Percentiles rank a stretch among this genome's conserved stretches.
These are phyloP conservation scores for Colletes latitarsis DNA, from an alignment of 1,140 invertebrate species.

Conservation along the genomic window DNA sequence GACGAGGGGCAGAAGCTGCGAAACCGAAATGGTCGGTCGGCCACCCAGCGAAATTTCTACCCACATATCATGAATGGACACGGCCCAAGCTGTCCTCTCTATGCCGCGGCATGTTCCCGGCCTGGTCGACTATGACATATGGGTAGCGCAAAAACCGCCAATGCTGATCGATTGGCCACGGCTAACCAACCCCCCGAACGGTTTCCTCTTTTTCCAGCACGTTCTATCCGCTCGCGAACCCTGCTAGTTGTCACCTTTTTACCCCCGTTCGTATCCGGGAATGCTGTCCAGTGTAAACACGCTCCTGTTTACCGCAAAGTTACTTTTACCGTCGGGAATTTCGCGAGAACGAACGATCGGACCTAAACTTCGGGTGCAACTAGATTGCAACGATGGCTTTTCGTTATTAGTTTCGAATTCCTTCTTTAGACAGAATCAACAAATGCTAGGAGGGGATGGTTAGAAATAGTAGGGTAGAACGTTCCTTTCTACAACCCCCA, in stretches of 20 bases:
- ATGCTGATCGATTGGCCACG: conserved; percentile 80
- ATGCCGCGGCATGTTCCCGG: conserved; percentile 77
- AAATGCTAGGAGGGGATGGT: too few species aligned
- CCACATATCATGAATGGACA: conserved; percentile 74
- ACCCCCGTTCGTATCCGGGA: conserved; percentile 2
- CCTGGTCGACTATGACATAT: conserved; percentile 76
- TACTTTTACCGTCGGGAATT: too few species aligned
- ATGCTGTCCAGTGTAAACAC: conserved; percentile 47
- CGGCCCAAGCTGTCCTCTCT: conserved; percentile 73
- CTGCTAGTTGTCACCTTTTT: conserved; percentile 36
- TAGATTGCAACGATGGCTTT: too few species aligned
- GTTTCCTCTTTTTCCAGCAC: conserved; percentile 54
- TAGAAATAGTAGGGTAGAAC: too few species aligned
- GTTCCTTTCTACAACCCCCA: too few species aligned
- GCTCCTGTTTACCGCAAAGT: conserved; percentile 6
- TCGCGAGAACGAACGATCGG: too few species aligned
- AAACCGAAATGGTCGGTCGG: conserved; percentile 15
- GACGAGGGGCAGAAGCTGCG: background rate
- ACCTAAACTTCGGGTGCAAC: too few species aligned
- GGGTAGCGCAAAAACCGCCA: conserved; percentile 79
- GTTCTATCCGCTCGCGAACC: conserved; percentile 22
- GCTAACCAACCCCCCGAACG: conserved; percentile 68
- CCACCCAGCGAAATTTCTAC: conserved; percentile 68
- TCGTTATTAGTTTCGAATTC: too few species aligned
- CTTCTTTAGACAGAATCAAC: too few species aligned